A percentile compares a stretch with the other conserved stretches of the same genome.
phyloP scores from a whole-genome alignment of 2,113 vertebrate genomes.

The Bubo blakistoni region DNA sequence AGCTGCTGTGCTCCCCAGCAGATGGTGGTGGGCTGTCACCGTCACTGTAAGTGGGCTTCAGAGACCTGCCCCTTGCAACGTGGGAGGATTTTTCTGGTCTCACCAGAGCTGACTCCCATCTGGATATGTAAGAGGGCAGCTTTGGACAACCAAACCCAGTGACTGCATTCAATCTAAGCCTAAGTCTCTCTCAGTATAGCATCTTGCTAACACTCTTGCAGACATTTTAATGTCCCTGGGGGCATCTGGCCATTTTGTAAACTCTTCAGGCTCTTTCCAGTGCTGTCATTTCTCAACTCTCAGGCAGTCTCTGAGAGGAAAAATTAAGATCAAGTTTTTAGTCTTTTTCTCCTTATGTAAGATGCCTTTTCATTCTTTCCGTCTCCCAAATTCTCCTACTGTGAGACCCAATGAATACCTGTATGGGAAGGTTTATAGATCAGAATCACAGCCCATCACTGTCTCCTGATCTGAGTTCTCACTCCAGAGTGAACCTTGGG shows the following conservation, averaged over 20 bases:
- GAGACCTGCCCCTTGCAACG: accelerated
- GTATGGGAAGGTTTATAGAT: neutral
- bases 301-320: neutral
- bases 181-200: neutral
- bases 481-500: neutral
- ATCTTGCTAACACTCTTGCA: neutral
- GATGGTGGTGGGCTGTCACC: neutral
- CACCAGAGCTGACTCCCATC: neutral
- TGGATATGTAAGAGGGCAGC: neutral
- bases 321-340: neutral
- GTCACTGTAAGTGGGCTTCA: neutral
- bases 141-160: neutral
- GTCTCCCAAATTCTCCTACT: neutral
- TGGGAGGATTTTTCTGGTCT: neutral
- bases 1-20: neutral
- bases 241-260: neutral
- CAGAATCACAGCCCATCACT: neutral
- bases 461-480: neutral
- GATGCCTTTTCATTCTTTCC: neutral
- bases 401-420: neutral
- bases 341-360: neutral
- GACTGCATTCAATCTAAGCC: neutral
- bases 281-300: neutral
- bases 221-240: neutral
- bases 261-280: neutral